phyloP scores from a whole-genome alignment of 2,888 invertebrate genomes.

The Tetheella fluctuosa region DNA sequence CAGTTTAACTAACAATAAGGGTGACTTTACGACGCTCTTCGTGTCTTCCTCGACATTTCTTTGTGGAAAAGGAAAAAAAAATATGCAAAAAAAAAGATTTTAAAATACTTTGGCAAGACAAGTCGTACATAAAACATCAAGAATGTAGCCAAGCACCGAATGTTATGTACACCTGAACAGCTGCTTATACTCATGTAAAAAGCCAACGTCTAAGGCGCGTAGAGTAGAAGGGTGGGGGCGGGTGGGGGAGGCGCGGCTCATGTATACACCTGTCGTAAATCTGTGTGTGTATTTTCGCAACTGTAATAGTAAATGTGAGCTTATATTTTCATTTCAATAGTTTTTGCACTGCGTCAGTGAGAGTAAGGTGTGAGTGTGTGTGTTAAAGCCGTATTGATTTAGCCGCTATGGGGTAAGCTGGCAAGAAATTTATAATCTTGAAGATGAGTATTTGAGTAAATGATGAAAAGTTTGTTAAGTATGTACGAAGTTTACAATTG shows the following conservation, averaged over 20 bases:
- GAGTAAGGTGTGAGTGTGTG: slow-evolving; percentile 66
- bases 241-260: slow-evolving; percentile 49
- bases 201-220: slow-evolving; percentile 82
- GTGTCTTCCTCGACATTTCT: not conserved
- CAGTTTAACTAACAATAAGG: slow-evolving; percentile 32
- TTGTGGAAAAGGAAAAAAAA: not conserved
- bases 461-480: slow-evolving; percentile 9
- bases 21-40: slow-evolving; percentile 1
- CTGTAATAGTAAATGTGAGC: slow-evolving; percentile 54
- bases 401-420: slow-evolving; percentile 57
- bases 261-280: slow-evolving; percentile 59
- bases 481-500: not conserved
- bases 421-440: slow-evolving; percentile 74
- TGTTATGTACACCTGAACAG: slow-evolving; percentile 58
- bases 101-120: not conserved
- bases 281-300: slow-evolving; percentile 50
- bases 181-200: slow-evolving; percentile 81
- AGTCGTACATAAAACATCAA: slow-evolving; percentile 17
- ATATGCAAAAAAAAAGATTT: not conserved
- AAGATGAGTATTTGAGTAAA: slow-evolving; percentile 48
- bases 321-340: slow-evolving; percentile 83
- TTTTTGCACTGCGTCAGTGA: slow-evolving; percentile 76
- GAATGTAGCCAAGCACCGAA: slow-evolving; percentile 36
- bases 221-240: slow-evolving; percentile 41
- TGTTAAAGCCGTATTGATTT: slow-evolving; percentile 81